A percentile compares a stretch with the other conserved stretches of the same genome.
Evolutionary conservation across 1,140 invertebrate genomes (phyloP).

Genomic region (Bombus superbus): DNA sequence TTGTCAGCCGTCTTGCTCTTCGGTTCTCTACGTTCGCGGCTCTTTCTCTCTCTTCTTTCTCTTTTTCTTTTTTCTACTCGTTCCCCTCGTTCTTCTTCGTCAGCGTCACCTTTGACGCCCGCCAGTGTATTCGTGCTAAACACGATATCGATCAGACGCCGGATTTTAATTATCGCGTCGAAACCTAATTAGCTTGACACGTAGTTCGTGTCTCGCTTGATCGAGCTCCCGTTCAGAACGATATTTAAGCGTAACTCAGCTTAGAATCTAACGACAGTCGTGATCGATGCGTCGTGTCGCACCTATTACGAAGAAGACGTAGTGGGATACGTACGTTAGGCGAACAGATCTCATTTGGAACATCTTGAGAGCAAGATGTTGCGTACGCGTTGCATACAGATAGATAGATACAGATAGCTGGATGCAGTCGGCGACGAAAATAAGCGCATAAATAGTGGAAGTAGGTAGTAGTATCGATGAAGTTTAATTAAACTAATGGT

Average conservation of each 20-base stretch:
- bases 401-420: too few relatives aligned
- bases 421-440: too few relatives aligned
- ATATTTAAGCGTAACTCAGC: background rate
- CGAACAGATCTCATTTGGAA: background rate
- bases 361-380: background rate
- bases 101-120: slow-evolving; percentile 47
- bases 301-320: background rate
- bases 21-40: background rate
- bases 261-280: background rate
- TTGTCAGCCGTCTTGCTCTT: slow-evolving; percentile 20
- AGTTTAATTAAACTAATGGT: too few relatives aligned
- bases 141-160: slow-evolving; percentile 47
- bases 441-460: too few relatives aligned
- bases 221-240: slow-evolving; percentile 16
- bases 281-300: background rate
- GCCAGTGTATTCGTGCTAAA: slow-evolving; percentile 43
- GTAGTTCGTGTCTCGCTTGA: slow-evolving; percentile 18
- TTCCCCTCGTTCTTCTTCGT: slow-evolving; percentile 51
- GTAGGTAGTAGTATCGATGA: too few relatives aligned
- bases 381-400: too few relatives aligned
- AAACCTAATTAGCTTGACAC: slow-evolving; percentile 44
- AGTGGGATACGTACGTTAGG: background rate
- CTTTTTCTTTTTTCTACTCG: slow-evolving; percentile 9
- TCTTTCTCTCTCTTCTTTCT: slow-evolving; percentile 24
- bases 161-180: slow-evolving; percentile 55